Percentiles rank a stretch among this genome's conserved stretches.
Evolutionary conservation across 2,888 invertebrate species (phyloP).

Genomic region (Ditylenchus weischeri): DNA sequence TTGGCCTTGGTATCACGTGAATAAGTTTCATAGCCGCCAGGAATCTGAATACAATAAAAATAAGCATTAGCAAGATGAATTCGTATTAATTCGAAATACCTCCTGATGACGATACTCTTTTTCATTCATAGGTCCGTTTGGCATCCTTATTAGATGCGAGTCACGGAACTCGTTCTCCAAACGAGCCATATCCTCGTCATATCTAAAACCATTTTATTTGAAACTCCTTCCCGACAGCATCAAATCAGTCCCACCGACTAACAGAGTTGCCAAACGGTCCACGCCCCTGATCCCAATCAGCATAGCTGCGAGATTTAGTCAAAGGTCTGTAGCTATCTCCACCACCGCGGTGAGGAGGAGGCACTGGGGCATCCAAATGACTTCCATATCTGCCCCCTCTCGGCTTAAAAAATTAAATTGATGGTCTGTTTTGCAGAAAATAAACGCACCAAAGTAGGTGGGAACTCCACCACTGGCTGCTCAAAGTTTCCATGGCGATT

Average conservation of each 20-base stretch:
- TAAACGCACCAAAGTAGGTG: conserved; percentile 55
- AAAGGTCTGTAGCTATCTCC: conserved; percentile 31
- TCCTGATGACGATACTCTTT: conserved; percentile 47
- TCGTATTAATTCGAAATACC: neutral
- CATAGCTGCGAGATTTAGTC: conserved; percentile 55
- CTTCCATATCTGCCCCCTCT: neutral
- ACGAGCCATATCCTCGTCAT: conserved; percentile 51
- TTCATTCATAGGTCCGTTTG: conserved; percentile 51
- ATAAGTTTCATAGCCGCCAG: conserved; percentile 57
- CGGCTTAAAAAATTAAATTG: too few relatives aligned
- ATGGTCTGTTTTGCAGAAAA: neutral
- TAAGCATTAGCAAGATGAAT: neutral
- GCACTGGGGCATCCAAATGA: conserved; percentile 28
- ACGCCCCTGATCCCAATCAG: conserved; percentile 55
- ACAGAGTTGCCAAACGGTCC: conserved; percentile 32
- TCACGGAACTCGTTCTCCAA: conserved; percentile 63
- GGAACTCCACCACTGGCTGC: conserved; percentile 56
- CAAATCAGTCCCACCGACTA: conserved; percentile 25
- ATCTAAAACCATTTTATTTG: conserved; percentile 20
- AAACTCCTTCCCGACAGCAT: neutral
- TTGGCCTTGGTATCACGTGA: conserved; percentile 46
- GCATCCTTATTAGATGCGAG: conserved; percentile 53
- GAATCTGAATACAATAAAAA: conserved; percentile 32
- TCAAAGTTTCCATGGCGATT: conserved; percentile 41
- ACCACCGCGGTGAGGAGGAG: conserved; percentile 30